These are phyloP conservation scores for Falco columbarius DNA, from an alignment of 2,797 vertebrate species.

Conservation along the genomic window DNA sequence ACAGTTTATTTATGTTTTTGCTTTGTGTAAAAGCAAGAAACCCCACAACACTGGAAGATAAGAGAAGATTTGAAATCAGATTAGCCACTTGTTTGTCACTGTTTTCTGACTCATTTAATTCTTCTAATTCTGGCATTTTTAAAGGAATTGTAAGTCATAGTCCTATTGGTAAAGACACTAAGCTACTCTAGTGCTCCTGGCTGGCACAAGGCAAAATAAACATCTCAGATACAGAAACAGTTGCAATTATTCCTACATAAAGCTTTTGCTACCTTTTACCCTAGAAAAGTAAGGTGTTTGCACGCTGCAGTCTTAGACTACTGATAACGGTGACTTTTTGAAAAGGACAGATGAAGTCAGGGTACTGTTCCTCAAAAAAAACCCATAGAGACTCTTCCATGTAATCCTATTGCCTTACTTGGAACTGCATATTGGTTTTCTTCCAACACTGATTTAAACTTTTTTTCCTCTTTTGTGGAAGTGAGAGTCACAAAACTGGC, in stretches of 20 bases:
- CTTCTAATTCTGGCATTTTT: background rate
- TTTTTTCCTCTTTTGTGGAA: background rate
- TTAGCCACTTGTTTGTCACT: background rate
- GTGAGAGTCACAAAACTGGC: background rate
- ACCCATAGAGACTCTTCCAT: accelerated
- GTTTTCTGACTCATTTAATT: background rate
- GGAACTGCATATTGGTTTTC: background rate
- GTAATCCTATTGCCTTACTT: background rate
- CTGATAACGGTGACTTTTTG: background rate
- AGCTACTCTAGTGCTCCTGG: background rate
- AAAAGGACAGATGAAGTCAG: background rate
- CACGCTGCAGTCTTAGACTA: background rate
- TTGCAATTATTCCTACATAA: background rate
- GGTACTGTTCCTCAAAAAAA: background rate
- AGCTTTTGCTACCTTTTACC: background rate
- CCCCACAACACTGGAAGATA: background rate
- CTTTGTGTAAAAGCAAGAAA: background rate
- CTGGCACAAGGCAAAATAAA: background rate
- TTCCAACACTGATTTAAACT: accelerated
- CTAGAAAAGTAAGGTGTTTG: background rate
- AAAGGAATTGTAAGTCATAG: background rate
- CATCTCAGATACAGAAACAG: background rate
- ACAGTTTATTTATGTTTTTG: background rate
- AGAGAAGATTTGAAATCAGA: background rate
- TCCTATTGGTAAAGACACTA: background rate